These are phyloP conservation scores for Rhinopomastus cyanomelas DNA, from an alignment of 2,113 vertebrate genomes.

Conservation along the genomic window DNA sequence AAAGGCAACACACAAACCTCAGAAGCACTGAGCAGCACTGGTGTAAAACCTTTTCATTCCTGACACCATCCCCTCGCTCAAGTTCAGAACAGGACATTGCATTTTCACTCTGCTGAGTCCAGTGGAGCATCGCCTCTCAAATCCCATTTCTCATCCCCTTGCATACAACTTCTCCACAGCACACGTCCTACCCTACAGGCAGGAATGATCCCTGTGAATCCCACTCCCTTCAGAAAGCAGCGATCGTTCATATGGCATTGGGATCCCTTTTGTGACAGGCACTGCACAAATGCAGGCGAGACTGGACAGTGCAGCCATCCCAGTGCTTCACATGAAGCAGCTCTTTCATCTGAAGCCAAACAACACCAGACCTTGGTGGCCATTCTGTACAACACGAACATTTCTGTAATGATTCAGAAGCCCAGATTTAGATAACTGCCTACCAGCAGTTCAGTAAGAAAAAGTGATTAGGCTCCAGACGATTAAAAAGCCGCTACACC, in stretches of 20 bases:
- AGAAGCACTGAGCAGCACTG: neutral
- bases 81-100: neutral
- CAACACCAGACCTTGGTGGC: neutral
- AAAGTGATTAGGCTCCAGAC: neutral
- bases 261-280: neutral
- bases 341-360: neutral
- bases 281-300: fast-evolving
- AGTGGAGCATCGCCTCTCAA: neutral
- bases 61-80: neutral
- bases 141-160: neutral
- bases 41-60: neutral
- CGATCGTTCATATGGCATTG: neutral
- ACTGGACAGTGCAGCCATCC: neutral
- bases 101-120: neutral
- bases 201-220: neutral
- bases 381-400: neutral
- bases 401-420: neutral
- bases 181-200: too few relatives aligned
- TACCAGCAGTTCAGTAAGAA: neutral
- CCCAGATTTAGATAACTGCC: neutral
- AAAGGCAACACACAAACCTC: neutral
- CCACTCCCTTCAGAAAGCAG: neutral
- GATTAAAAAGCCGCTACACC: neutral
- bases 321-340: neutral
- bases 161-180: neutral